Conservation (phyloP, 2,888 invertebrate species). For the Dryococelus australis region DNA sequence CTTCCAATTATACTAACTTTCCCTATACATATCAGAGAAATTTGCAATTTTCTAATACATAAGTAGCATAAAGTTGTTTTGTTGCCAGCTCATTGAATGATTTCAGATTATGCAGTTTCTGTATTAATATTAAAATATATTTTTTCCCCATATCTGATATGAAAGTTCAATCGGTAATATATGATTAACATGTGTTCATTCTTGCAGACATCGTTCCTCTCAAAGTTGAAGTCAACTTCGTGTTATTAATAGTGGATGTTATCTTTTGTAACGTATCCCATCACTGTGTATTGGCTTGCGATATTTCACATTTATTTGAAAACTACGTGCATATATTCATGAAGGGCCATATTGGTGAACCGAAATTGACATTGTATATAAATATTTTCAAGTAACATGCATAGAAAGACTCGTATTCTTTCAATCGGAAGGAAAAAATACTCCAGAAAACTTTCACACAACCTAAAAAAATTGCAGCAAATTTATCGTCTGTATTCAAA, state of each 20-base stretch:
- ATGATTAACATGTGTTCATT: neutral
- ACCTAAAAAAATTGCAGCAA: neutral
- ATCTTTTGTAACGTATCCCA: neutral
- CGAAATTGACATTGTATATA: neutral
- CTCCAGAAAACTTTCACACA: neutral
- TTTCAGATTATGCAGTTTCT: neutral
- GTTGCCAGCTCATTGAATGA: neutral
- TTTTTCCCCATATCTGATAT: too few species aligned
- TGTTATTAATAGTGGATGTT: neutral
- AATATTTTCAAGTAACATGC: neutral
- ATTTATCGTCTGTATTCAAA: neutral
- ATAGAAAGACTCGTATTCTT: neutral
- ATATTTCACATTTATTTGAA: neutral
- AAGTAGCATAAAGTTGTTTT: neutral
- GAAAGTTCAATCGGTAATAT: neutral
- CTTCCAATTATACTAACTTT: neutral
- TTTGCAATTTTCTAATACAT: neutral
- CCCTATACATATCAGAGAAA: neutral
- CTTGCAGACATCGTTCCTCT: neutral
- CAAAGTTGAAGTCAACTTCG: neutral
- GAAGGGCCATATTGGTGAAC: neutral
- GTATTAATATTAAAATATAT: too few species aligned
- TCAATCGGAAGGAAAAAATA: neutral
- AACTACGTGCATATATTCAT: neutral
- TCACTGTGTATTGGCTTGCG: neutral